These are phyloP conservation scores for Calidris pygmaea DNA, from an alignment of 2,113 vertebrate species.

Conservation along the genomic window DNA sequence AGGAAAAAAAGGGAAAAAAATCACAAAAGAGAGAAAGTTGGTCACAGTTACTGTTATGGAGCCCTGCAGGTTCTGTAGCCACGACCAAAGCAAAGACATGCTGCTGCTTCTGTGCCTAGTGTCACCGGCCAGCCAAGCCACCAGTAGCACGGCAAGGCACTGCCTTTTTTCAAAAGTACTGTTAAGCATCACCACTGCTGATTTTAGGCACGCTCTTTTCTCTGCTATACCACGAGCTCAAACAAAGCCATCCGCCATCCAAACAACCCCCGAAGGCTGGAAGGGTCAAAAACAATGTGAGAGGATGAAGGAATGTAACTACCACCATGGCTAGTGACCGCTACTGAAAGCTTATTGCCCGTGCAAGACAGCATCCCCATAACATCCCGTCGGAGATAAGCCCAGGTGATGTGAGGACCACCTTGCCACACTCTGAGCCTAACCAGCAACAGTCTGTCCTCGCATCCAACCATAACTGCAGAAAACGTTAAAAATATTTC, in stretches of 20 bases:
- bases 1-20: slow-evolving; percentile 40
- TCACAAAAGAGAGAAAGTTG: slow-evolving; percentile 59
- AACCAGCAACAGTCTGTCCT: neutral
- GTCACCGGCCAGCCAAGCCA: slow-evolving; percentile 57
- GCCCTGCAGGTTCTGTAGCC: slow-evolving; percentile 39
- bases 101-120: slow-evolving; percentile 54
- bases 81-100: slow-evolving; percentile 52
- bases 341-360: accelerated
- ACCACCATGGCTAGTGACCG: accelerated
- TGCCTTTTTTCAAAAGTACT: neutral
- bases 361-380: accelerated
- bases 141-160: slow-evolving; percentile 30
- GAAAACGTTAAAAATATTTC: neutral
- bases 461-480: neutral
- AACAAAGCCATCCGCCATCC: neutral
- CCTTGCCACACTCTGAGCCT: neutral
- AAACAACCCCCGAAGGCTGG: neutral
- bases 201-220: neutral
- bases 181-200: neutral
- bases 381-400: neutral
- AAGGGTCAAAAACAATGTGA: neutral
- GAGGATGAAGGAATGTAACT: neutral
- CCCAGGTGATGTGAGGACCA: neutral
- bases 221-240: neutral
- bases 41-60: slow-evolving; percentile 55